A percentile compares a stretch with the other conserved stretches of the same genome.
Conservation (phyloP, 2,797 vertebrate genomes). For the Poecilia velifera region DNA sequence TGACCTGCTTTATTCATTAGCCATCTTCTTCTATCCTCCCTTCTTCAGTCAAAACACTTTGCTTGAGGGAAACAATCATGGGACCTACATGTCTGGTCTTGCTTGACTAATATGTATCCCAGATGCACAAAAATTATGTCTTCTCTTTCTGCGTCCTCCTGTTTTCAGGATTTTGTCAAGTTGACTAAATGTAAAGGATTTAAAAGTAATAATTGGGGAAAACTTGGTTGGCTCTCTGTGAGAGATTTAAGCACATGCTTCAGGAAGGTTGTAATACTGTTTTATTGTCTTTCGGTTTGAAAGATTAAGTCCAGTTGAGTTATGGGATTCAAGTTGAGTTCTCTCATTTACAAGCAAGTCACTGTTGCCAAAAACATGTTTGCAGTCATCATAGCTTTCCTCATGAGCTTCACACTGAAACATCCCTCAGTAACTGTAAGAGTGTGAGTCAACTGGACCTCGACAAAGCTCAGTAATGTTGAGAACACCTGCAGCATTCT, state of each 20-base stretch:
- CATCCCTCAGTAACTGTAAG: slow-evolving; percentile 21
- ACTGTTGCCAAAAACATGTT: slow-evolving; percentile 5
- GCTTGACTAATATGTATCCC: slow-evolving; percentile 74
- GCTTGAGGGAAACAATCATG: slow-evolving; percentile 66
- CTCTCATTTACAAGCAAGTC: slow-evolving; percentile 7
- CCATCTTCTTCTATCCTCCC: slow-evolving; percentile 43
- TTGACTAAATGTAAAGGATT: slow-evolving; percentile 15
- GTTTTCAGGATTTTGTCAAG: slow-evolving; percentile 34
- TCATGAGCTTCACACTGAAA: slow-evolving; percentile 40
- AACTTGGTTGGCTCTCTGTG: neutral
- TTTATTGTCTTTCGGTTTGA: neutral
- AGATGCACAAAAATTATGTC: slow-evolving; percentile 60
- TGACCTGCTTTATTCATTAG: slow-evolving; percentile 69
- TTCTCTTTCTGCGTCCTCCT: slow-evolving; percentile 31
- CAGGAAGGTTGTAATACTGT: neutral
- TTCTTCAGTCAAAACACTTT: slow-evolving; percentile 60
- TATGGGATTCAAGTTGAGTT: slow-evolving; percentile 22
- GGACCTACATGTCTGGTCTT: slow-evolving; percentile 67
- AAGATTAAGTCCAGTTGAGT: slow-evolving; percentile 4
- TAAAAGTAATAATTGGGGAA: neutral
- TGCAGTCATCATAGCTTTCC: slow-evolving; percentile 10
- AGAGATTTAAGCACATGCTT: neutral
- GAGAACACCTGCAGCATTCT: slow-evolving; percentile 63
- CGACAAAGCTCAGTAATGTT: slow-evolving; percentile 28
- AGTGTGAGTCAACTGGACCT: slow-evolving; percentile 27